phyloP scores from a whole-genome alignment of 1,140 invertebrate species.

The Pinna nobilis region DNA sequence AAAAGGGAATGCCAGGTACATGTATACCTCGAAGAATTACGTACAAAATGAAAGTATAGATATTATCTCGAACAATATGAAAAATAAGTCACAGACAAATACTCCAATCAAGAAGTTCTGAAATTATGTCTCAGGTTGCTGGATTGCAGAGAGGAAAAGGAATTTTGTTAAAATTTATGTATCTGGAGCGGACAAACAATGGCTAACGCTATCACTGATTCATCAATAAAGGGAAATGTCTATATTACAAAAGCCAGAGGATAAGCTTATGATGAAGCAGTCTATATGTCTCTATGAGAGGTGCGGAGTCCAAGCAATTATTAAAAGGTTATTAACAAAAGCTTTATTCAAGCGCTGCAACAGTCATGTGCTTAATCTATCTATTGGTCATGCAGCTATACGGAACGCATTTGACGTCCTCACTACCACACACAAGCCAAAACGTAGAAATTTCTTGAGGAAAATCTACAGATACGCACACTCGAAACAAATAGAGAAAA shows the following conservation, averaged over 20 bases:
- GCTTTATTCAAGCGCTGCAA: conserved; percentile 21
- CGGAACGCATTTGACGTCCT: conserved; percentile 31
- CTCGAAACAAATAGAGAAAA: conserved; percentile 6
- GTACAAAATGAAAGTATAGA: conserved; percentile 6
- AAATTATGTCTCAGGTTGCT: conserved; percentile 1
- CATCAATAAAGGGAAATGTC: background rate
- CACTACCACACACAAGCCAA: conserved; percentile 9
- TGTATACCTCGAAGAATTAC: background rate
- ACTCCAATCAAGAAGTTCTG: conserved; percentile 1
- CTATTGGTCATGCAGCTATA: conserved; percentile 2
- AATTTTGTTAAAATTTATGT: background rate
- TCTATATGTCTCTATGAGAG: background rate
- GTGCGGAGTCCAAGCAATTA: conserved; percentile 13
- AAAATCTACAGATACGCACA: background rate
- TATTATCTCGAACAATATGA: background rate
- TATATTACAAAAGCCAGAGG: conserved; percentile 7
- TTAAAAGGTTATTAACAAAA: background rate
- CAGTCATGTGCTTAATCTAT: conserved; percentile 30
- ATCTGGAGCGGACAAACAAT: background rate
- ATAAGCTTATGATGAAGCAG: background rate
- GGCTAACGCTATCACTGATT: too few species aligned
- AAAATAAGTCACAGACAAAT: background rate
- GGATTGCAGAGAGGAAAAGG: background rate
- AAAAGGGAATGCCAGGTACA: conserved; percentile 1
- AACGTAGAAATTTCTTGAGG: conserved; percentile 14